These are phyloP conservation scores for Phyllotis vaccarum DNA, from an alignment of 2,797 vertebrate species.

Conservation along the genomic window DNA sequence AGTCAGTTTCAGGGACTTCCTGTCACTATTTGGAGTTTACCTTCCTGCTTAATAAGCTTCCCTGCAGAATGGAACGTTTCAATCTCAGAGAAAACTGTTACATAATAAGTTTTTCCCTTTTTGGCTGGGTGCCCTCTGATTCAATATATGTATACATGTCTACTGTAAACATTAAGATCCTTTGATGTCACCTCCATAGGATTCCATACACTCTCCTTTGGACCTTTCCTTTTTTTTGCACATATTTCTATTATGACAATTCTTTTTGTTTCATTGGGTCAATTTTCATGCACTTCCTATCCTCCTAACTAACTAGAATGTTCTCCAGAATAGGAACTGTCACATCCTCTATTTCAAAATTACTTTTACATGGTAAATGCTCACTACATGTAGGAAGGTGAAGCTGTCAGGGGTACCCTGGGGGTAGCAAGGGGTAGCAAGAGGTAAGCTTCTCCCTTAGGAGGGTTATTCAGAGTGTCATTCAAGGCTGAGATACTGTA, in stretches of 20 bases:
- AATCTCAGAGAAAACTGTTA: neutral
- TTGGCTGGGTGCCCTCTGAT: neutral
- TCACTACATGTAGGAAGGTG: neutral
- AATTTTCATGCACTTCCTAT: neutral
- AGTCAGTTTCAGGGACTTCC: neutral
- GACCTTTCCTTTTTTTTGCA: neutral
- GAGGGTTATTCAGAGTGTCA: neutral
- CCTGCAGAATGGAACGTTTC: neutral
- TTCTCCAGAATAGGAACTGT: neutral
- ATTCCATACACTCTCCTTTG: neutral
- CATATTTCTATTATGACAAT: neutral
- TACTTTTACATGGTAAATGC: slow-evolving; percentile 15
- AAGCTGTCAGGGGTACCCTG: neutral
- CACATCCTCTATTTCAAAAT: neutral
- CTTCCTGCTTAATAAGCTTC: neutral
- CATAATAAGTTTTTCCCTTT: neutral
- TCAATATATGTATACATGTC: neutral
- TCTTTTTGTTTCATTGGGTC: neutral
- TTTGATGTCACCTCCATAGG: neutral
- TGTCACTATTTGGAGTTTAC: neutral
- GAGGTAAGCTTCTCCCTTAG: slow-evolving; percentile 3
- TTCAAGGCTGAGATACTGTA: neutral
- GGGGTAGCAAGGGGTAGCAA: neutral
- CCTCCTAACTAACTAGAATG: neutral
- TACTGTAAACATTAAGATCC: neutral